These are phyloP conservation scores for Agrotis clavis DNA, from an alignment of 2,888 invertebrate genomes.

Conservation along the genomic window DNA sequence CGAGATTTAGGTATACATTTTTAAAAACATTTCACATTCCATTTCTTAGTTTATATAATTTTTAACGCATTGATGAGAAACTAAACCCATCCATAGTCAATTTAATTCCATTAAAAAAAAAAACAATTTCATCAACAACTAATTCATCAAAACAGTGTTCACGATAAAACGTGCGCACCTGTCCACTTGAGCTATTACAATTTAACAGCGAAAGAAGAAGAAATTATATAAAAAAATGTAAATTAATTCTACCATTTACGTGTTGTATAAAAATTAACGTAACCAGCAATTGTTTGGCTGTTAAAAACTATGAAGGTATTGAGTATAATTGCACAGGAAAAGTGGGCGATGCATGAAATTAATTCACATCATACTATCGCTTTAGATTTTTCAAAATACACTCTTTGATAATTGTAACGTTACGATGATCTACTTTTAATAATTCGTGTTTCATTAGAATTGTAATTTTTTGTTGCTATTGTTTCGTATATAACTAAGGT, in stretches of 20 bases:
- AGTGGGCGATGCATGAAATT: constrained; percentile 80
- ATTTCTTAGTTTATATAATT: too few relatives aligned
- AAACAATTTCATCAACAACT: background rate
- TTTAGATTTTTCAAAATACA: constrained; percentile 60
- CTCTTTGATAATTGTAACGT: constrained; percentile 53
- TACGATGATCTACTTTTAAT: constrained; percentile 61
- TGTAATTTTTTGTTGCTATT: constrained; percentile 28
- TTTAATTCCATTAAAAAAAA: background rate
- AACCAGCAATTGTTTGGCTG: constrained; percentile 73
- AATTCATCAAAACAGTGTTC: constrained; percentile 38
- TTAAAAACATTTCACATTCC: background rate
- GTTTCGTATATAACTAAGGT: constrained; percentile 13
- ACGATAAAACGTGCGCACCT: constrained; percentile 19
- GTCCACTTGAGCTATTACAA: constrained; percentile 48
- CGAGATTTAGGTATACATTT: background rate
- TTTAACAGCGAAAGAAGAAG: constrained; percentile 26
- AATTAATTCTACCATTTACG: constrained; percentile 74
- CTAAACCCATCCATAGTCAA: background rate
- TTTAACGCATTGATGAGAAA: background rate
- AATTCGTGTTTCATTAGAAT: constrained; percentile 57
- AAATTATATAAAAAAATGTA: constrained; percentile 57
- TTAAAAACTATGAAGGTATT: constrained; percentile 74
- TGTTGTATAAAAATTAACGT: constrained; percentile 64
- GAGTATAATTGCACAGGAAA: constrained; percentile 78
- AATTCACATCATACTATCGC: constrained; percentile 71